These are phyloP conservation scores for Daboia siamensis DNA, from an alignment of 2,113 vertebrate species.

Conservation along the genomic window DNA sequence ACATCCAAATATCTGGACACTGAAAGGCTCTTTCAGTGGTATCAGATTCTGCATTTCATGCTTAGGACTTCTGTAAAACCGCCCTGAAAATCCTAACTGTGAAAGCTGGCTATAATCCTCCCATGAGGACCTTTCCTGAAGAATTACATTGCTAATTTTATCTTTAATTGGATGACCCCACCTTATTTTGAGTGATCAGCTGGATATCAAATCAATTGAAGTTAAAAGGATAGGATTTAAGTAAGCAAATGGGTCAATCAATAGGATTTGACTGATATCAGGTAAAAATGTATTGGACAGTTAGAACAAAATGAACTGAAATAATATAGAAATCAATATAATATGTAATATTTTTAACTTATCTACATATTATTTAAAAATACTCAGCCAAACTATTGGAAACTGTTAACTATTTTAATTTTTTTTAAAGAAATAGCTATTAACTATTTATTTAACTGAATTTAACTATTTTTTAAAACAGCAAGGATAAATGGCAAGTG, in stretches of 20 bases:
- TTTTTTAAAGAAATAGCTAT: not conserved
- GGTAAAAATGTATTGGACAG: conserved; percentile 22
- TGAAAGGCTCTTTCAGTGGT: not conserved
- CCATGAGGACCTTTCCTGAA: not conserved
- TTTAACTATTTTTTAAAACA: not conserved
- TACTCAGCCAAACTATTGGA: not conserved
- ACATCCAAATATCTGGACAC: not conserved
- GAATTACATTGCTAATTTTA: not conserved
- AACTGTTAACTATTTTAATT: not conserved
- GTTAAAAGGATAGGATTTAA: not conserved
- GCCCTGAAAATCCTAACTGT: not conserved
- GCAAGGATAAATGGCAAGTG: not conserved
- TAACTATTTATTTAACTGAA: not conserved
- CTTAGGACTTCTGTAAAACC: not conserved
- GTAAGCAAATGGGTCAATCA: not conserved
- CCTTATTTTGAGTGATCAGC: not conserved
- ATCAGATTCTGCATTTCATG: not conserved
- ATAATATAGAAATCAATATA: not conserved
- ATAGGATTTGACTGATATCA: not conserved
- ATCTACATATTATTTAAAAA: not conserved
- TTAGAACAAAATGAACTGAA: not conserved
- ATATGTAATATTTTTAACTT: not conserved
- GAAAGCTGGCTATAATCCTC: not conserved
- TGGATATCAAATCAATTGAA: not conserved
- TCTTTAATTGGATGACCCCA: not conserved